Evolutionary conservation across 2,888 invertebrate species (phyloP), one percentile per base, ranked within the genome.

Genomic region (Andrena dorsata): DNA sequence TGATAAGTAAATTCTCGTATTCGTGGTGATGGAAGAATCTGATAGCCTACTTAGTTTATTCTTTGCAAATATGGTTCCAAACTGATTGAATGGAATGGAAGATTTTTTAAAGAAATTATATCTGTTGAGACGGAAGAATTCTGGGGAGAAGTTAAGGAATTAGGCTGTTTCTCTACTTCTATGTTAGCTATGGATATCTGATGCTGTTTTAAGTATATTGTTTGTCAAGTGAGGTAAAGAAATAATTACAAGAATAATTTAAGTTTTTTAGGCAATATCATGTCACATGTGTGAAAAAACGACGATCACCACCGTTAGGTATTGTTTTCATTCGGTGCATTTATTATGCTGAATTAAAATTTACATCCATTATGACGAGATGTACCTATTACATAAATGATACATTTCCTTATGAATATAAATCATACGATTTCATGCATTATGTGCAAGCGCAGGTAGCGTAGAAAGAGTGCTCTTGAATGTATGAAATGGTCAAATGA

Each of bases 381-480:
- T 53, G 8, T 20, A n/a, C n/a, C n/a, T n/a, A 23, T 23, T n/a
- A 53, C 51, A 51, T 51, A 51, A 51, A 53, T 53, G 2, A 53
- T 20, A 53, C 20, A 53, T 53, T 53, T 53, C 53, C 53, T n/a
- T 20, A n/a, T 20, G 53, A 53, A 53, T 53, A 53, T 53, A 20
- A 20, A 53, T 53, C 53, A 41, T 20, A 53, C 20, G 53, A 53
- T 23, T 8, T 53, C 20, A 53, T 23, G 23, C 20, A 53, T 53
- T 53, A 23, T 8, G 53, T n/a, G 23, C 53, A 53, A n/a, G 2
- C 8, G 53, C 20, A 53, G 23, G 23, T 23, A 53, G n/a, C 20
- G 20, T 20, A 20, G 23, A 10, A 20, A 53, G 23, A 20, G 3
- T 51, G 8, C 2, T 51, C 20, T 51, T 8, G 51, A n/a, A 16